phyloP scores from a whole-genome alignment of 2,888 invertebrate species.

The Drosophila melanosoma region DNA sequence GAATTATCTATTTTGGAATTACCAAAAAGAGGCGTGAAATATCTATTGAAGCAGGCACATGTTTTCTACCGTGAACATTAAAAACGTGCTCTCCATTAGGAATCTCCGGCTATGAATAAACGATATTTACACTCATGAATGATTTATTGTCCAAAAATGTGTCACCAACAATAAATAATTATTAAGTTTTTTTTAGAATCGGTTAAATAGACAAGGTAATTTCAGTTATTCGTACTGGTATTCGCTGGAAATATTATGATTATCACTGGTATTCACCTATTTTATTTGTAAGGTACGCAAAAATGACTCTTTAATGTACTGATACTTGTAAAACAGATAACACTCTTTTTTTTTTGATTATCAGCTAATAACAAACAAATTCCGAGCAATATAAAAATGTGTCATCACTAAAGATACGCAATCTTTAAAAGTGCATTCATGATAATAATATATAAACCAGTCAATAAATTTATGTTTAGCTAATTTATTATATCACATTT shows the following conservation, averaged over 20 bases:
- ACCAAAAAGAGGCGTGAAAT: not conserved
- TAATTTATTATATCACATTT: not conserved
- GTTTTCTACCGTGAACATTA: slow-evolving; percentile 17
- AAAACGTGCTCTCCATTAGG: slow-evolving; percentile 48
- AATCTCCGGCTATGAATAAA: slow-evolving; percentile 17
- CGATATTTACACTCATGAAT: slow-evolving; percentile 25
- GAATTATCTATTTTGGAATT: slow-evolving; percentile 20
- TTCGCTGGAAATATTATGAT: not conserved
- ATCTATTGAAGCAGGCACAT: not conserved
- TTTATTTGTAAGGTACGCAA: not conserved
- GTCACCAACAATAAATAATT: not conserved
- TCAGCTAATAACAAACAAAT: not conserved
- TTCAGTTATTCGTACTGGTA: not conserved
- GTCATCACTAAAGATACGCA: not conserved
- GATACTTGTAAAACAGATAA: not conserved
- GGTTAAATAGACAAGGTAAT: not conserved
- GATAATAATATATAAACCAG: not conserved
- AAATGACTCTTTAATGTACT: not conserved
- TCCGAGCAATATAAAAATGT: not conserved
- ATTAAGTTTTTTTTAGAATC: slow-evolving; percentile 5
- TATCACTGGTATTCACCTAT: not conserved
- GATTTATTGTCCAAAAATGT: slow-evolving; percentile 40
- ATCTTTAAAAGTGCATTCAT: not conserved
- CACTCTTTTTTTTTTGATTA: not conserved
- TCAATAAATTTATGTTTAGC: not conserved